Evolutionary conservation across 2,797 vertebrate species (phyloP), one percentile per base, ranked within the genome.

Genomic region (Trachops cirrhosus): DNA sequence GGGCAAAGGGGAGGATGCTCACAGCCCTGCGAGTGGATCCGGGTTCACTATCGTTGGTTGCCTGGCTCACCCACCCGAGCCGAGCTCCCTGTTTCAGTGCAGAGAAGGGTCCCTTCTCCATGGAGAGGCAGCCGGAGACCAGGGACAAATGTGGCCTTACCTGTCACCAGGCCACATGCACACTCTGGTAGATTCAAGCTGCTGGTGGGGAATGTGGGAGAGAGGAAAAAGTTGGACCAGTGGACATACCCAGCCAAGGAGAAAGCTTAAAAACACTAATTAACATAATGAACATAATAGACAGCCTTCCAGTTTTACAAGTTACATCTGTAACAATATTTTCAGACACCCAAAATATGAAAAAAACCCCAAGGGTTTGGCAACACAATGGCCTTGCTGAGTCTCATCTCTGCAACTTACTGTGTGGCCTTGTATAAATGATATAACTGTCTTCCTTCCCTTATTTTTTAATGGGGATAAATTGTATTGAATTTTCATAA

Each of bases 401-500:
- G 29, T 64, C 11, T 54, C 19, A 32, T 50, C 80, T 89, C 21
- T 44, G 16, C 37, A 82, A 87, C 48, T 93, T 91, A 62, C 18
- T 93, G 12, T 62, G 54, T 75, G 71, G 67, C 18, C 26, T 34
- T 83, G n/a, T 8, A 29, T 24, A 92, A 93, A 26, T 80, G 59
- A 48, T 26, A 83, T 71, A 68, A 95, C 9, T 73, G 19, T 87
- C 3, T 93, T 15, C 14, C 39, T 21, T 67, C 50, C 21, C 57
- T 94, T 18, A 85, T 62, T 73, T 29, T 32, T 0, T 4, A 73
- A 59, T 19, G 57, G 22, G 71, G 41, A 64, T 64, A 64, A 59
- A 26, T 57, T 82, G 52, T 34, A 92, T 22, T 67, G 32, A 68
- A 64, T 29, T 75, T 86, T 86, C 83, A 68, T 46, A 90, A 71